Base-by-base conservation (phyloP, 2,797 vertebrate species). In the Champsocephalus gunnari region DNA sequence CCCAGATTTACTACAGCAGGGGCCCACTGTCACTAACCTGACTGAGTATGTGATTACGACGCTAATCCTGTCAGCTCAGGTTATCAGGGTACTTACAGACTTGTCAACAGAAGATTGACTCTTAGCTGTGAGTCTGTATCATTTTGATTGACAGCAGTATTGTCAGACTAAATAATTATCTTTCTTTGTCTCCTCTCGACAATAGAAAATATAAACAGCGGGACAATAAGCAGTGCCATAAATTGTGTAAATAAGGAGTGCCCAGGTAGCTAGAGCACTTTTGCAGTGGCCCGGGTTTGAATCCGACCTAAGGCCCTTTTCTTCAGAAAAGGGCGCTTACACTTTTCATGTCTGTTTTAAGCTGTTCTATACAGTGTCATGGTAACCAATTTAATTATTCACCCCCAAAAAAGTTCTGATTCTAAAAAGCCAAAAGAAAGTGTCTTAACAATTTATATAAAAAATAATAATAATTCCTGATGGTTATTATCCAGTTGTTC, bases 11-110 rank as follows among this genome's bases (percentile, higher is more conserved):
- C 71, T 57, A 19, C 64, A 77, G 68, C 28, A 49, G 50, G 77
- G 53, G 51, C 45, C 66, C 49, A 64, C 12, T 34, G 71, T 79
- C 77, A 75, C 80, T 66, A 90, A 77, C 82, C 66, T 59, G 50
- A 69, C 80, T 61, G 75, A 54, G 58, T 86, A 81, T 80, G 60
- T 84, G 90, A 91, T 88, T 89, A 90, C 53, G 47, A 71, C 53
- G 73, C 67, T 93, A 92, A 93, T 90, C 90, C 85, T 87, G 75
- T 87, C 79, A 71, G 7, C 73, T 79, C 62, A 88, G 73, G 85
- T 78, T 82, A 84, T 83, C 54, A 71, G 67, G 73, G 48, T 81
- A 79, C 80, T 90, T 89, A 80, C 68, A 83, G 75, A 82, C 43
- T 34, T 55, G 70, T 59, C 66, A 76, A 72, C 64, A 55, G 45